These are phyloP conservation scores for Piscicola geometra DNA, from an alignment of 2,888 invertebrate genomes.

Conservation along the genomic window DNA sequence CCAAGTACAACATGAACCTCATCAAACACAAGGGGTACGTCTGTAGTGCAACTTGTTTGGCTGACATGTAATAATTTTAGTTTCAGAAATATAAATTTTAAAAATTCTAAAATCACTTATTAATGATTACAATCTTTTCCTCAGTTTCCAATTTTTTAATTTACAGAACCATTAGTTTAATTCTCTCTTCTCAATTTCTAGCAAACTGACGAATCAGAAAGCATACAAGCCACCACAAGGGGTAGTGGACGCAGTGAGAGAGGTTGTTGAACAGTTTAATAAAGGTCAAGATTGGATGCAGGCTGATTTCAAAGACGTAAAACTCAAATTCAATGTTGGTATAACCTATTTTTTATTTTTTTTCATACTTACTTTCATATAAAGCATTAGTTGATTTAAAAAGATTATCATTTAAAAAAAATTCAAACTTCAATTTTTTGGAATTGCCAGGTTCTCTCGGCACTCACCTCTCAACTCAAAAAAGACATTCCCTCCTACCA, in stretches of 20 bases:
- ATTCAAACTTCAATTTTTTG: background rate
- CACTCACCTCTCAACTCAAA: conserved; percentile 68
- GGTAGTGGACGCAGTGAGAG: conserved; percentile 63
- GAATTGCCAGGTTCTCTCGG: conserved; percentile 61
- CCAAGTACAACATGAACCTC: no score
- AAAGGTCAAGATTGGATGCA: conserved; percentile 43
- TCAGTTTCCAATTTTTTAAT: no score
- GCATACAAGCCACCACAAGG: conserved; percentile 69
- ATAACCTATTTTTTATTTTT: background rate
- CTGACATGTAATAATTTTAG: no score
- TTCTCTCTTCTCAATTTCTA: no score
- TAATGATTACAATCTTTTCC: no score
- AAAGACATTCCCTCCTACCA: conserved; percentile 77
- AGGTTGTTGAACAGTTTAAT: conserved; percentile 60
- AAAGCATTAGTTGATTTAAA: background rate
- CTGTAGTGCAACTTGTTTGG: no score
- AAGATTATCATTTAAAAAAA: background rate
- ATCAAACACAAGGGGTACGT: no score
- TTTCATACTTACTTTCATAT: no score
- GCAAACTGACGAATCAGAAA: no score
- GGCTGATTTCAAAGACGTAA: conserved; percentile 41
- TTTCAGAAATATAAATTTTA: no score
- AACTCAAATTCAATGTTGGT: conserved; percentile 60
- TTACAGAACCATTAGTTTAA: no score
- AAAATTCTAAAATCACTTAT: no score